phyloP scores from a whole-genome alignment of 92 coral and sea anemone species.

The Porites divaricata region DNA sequence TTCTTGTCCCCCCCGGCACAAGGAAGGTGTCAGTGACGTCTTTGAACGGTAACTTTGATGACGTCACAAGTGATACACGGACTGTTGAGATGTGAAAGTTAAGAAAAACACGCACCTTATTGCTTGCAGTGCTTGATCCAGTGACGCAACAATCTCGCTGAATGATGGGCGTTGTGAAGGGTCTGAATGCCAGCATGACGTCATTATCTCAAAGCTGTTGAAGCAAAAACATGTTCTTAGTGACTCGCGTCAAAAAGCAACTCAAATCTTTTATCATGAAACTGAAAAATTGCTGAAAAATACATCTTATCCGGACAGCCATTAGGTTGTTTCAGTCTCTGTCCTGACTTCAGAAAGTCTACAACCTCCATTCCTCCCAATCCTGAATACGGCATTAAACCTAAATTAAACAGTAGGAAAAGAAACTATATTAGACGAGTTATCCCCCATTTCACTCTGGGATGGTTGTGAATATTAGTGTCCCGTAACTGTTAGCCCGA shows the following conservation, averaged over 20 bases:
- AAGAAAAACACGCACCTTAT: too few relatives aligned
- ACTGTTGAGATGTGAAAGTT: too few relatives aligned
- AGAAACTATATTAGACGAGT: not conserved
- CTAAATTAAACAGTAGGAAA: not conserved
- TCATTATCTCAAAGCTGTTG: conserved; percentile 8
- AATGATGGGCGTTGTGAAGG: not conserved
- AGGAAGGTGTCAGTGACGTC: too few relatives aligned
- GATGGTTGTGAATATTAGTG: too few relatives aligned
- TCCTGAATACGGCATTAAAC: not conserved
- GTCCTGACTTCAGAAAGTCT: not conserved
- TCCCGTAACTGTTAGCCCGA: too few relatives aligned
- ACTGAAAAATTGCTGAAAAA: not conserved
- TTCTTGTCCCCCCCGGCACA: too few relatives aligned
- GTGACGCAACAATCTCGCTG: not conserved
- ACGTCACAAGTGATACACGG: too few relatives aligned
- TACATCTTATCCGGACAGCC: not conserved
- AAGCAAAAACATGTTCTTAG: not conserved
- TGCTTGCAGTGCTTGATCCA: not conserved
- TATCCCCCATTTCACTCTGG: too few relatives aligned
- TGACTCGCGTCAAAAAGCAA: not conserved
- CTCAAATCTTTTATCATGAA: not conserved
- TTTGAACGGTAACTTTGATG: too few relatives aligned
- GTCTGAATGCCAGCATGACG: not conserved
- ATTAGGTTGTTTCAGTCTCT: not conserved
- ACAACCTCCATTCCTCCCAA: not conserved